Conservation (phyloP, 64 coral and sea anemone species). For the Pocillopora verrucosa region DNA sequence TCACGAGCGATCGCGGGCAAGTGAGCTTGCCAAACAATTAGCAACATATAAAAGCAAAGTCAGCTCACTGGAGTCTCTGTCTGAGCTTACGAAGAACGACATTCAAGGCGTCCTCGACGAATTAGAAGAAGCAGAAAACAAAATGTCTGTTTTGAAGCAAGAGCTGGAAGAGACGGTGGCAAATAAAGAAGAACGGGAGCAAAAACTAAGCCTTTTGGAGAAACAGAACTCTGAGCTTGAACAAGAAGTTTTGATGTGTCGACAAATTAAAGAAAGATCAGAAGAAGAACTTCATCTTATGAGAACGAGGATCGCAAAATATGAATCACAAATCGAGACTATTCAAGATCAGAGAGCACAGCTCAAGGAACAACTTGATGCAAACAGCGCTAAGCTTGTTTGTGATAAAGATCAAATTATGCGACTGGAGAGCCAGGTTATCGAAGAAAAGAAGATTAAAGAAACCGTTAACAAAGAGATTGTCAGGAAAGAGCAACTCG, state of each 20-base stretch:
- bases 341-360: slow-evolving; percentile 53
- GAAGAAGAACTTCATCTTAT: slow-evolving; percentile 48
- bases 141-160: slow-evolving; percentile 45
- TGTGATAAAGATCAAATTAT: slow-evolving; percentile 62
- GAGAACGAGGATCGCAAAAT: slow-evolving; percentile 53
- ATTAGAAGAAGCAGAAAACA: slow-evolving; percentile 61
- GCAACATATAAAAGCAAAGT: slow-evolving; percentile 36
- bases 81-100: slow-evolving; percentile 53
- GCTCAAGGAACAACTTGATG: slow-evolving; percentile 53
- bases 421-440: slow-evolving; percentile 57
- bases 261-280: slow-evolving; percentile 47
- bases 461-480: slow-evolving; percentile 58
- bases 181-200: slow-evolving; percentile 47
- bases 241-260: slow-evolving; percentile 39
- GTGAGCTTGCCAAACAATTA: slow-evolving; percentile 31
- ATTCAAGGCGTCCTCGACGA: slow-evolving; percentile 48
- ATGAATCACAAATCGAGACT: slow-evolving; percentile 59
- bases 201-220: slow-evolving; percentile 34
- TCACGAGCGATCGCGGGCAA: slow-evolving; percentile 27
- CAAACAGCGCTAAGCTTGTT: slow-evolving; percentile 36
- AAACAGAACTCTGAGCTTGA: slow-evolving; percentile 58
- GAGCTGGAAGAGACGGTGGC: slow-evolving; percentile 56
- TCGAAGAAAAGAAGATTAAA: slow-evolving; percentile 74
- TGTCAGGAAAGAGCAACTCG: slow-evolving; percentile 48
- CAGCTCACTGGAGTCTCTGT: slow-evolving; percentile 39